A percentile compares a stretch with the other conserved stretches of the same genome.
Evolutionary conservation across 2,797 vertebrate species (phyloP).

Genomic region (Acanthopagrus latus): DNA sequence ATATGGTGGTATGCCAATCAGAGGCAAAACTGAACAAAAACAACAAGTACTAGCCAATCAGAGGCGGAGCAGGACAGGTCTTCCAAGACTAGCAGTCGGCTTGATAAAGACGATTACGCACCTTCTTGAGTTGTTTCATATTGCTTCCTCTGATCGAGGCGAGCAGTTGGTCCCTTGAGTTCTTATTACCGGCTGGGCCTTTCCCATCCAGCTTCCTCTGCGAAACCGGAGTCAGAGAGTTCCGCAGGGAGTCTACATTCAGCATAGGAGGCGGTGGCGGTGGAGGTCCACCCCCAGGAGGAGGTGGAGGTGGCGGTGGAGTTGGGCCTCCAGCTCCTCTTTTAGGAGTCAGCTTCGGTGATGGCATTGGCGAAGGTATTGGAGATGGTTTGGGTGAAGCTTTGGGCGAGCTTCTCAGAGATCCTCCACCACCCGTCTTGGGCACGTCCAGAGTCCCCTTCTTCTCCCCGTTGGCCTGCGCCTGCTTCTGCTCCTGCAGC

Average conservation of each 20-base stretch:
- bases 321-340: slow-evolving; percentile 71
- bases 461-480: slow-evolving; percentile 90
- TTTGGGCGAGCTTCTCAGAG: slow-evolving; percentile 86
- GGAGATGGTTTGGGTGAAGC: slow-evolving; percentile 88
- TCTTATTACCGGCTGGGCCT: slow-evolving; percentile 86
- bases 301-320: slow-evolving; percentile 81
- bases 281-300: slow-evolving; percentile 77
- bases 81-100: no score
- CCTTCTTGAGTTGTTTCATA: slow-evolving; percentile 94
- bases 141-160: slow-evolving; percentile 94
- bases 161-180: slow-evolving; percentile 96
- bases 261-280: slow-evolving; percentile 86
- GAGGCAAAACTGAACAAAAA: no score
- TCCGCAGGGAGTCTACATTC: slow-evolving; percentile 89
- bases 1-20: no score
- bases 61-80: no score
- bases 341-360: slow-evolving; percentile 89
- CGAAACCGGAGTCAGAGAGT: slow-evolving; percentile 91
- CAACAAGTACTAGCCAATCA: no score
- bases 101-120: slow-evolving; percentile 56
- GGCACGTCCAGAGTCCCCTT: slow-evolving; percentile 90
- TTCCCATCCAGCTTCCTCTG: slow-evolving; percentile 92
- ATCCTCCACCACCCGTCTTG: slow-evolving; percentile 80
- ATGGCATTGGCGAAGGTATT: slow-evolving; percentile 85
- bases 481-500: slow-evolving; percentile 94